phyloP scores from a whole-genome alignment of 1,140 invertebrate species.

The Olivierus martensii region DNA sequence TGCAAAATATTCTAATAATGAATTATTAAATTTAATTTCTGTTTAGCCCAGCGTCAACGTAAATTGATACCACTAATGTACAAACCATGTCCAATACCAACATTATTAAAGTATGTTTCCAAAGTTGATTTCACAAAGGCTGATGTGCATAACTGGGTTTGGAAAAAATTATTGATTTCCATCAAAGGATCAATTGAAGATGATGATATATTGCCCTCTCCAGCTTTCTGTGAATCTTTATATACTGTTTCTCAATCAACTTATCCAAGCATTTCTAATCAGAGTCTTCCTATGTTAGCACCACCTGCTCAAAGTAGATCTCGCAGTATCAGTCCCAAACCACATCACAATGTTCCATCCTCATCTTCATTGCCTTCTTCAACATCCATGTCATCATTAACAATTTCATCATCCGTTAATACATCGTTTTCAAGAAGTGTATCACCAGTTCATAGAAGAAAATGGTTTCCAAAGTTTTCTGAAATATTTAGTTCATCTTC shows the following conservation, averaged over 20 bases:
- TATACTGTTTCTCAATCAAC: background rate
- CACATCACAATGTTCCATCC: background rate
- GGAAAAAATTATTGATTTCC: slow-evolving; percentile 27
- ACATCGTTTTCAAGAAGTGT: background rate
- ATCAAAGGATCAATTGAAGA: slow-evolving; percentile 18
- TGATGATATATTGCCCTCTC: background rate
- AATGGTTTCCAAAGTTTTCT: background rate
- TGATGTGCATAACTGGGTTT: slow-evolving; percentile 29
- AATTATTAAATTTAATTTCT: background rate
- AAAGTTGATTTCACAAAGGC: slow-evolving; percentile 30
- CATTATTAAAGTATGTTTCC: slow-evolving; percentile 27
- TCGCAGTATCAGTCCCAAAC: background rate
- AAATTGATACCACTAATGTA: slow-evolving; percentile 30
- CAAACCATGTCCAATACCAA: slow-evolving; percentile 25
- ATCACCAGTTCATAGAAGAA: background rate
- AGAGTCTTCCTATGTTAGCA: background rate
- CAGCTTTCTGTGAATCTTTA: background rate
- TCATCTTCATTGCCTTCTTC: background rate
- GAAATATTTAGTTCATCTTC: background rate
- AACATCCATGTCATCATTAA: background rate
- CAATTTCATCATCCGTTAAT: background rate
- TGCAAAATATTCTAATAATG: background rate
- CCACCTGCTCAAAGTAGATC: background rate
- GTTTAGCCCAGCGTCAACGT: slow-evolving; percentile 7
- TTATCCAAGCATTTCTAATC: background rate